Evolutionary conservation across 2,797 vertebrate species (phyloP).

Genomic region (Carduelis carduelis): DNA sequence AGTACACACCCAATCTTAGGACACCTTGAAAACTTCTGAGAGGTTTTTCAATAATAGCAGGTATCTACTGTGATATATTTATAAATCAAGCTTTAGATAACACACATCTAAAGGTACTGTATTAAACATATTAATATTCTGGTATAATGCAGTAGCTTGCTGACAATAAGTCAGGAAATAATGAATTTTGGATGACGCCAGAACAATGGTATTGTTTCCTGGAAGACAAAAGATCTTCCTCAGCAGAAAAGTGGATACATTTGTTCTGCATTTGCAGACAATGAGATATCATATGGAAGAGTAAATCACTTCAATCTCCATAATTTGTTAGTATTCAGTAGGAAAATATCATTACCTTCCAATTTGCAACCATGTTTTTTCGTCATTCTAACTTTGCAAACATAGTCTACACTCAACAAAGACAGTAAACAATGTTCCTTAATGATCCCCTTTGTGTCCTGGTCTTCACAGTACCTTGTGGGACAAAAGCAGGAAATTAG

Average conservation of each 20-base stretch:
- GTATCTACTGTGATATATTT: background rate
- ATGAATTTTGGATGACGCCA: background rate
- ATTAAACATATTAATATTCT: background rate
- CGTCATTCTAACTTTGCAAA: background rate
- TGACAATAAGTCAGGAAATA: slow-evolving; percentile 4
- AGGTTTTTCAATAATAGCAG: background rate
- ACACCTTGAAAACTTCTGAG: background rate
- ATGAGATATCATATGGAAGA: background rate
- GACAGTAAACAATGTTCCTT: background rate
- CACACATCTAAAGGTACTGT: background rate
- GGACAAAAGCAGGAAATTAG: background rate
- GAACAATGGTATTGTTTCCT: background rate
- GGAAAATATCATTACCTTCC: background rate
- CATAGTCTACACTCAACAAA: background rate
- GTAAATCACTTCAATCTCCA: background rate
- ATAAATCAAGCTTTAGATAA: background rate
- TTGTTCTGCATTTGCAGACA: slow-evolving; percentile 37
- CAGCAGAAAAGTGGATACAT: background rate
- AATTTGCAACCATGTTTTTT: background rate
- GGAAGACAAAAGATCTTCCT: background rate
- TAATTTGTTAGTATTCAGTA: background rate
- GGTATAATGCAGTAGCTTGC: background rate
- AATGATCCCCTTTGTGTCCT: background rate
- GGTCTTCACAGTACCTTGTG: background rate
- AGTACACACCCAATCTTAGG: background rate